phyloP scores from a whole-genome alignment of 2,113 vertebrate genomes.

The Trogon surrucura region DNA sequence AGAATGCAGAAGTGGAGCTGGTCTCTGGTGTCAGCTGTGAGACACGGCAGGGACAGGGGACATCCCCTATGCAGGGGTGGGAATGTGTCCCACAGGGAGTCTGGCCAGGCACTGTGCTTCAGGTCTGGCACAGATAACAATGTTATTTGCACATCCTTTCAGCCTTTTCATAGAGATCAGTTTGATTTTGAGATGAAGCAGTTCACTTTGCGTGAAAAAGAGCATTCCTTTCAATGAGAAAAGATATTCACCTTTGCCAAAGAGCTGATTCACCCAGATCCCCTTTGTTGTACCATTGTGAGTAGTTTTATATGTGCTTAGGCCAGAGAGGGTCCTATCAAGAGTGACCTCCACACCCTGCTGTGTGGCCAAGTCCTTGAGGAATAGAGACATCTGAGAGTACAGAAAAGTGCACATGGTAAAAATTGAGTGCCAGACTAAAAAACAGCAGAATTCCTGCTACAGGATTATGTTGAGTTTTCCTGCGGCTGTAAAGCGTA shows the following conservation, averaged over 20 bases:
- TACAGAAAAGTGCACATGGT: not conserved
- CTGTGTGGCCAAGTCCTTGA: not conserved
- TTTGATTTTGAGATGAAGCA: not conserved
- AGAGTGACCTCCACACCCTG: not conserved
- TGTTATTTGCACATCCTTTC: not conserved
- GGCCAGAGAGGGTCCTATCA: not conserved
- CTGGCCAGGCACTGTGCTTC: not conserved
- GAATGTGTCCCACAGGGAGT: not conserved
- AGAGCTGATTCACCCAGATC: not conserved
- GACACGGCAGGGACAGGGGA: too few species aligned
- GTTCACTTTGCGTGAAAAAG: not conserved
- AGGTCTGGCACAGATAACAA: not conserved
- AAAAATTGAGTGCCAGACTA: not conserved
- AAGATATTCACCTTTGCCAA: not conserved
- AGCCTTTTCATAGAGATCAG: not conserved
- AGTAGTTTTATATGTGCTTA: not conserved
- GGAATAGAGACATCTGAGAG: not conserved
- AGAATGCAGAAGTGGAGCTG: not conserved
- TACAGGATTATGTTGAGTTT: not conserved
- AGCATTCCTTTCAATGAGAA: not conserved
- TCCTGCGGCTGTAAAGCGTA: not conserved
- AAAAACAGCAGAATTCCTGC: not conserved
- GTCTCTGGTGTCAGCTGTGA: not conserved
- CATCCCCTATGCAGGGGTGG: fast-evolving
- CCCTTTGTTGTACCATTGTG: not conserved